phyloP scores from a whole-genome alignment of 2,888 invertebrate species.

The Helobdella robusta region DNA sequence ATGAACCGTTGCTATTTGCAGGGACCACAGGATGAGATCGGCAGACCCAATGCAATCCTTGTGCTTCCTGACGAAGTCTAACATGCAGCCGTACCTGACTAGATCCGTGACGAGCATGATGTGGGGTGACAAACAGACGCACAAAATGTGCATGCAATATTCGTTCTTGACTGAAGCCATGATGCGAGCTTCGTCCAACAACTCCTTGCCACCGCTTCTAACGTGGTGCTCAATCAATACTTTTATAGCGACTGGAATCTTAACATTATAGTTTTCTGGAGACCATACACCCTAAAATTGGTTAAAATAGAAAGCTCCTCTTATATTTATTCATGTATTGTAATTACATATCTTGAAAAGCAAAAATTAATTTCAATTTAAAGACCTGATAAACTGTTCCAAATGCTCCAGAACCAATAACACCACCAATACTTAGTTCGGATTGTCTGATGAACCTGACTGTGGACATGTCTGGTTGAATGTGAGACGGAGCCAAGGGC shows the following conservation, averaged over 20 bases:
- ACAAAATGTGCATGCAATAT: constrained; percentile 17
- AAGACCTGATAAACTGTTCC: constrained; percentile 77
- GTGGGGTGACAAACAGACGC: constrained; percentile 18
- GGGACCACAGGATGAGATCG: constrained; percentile 14
- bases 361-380: neutral
- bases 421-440: constrained; percentile 77
- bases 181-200: constrained; percentile 25
- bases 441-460: constrained; percentile 84
- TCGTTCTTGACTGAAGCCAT: constrained; percentile 27
- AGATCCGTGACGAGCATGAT: constrained; percentile 24
- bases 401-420: constrained; percentile 87
- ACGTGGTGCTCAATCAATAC: constrained; percentile 2
- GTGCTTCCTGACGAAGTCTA: constrained; percentile 14
- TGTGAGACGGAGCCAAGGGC: constrained; percentile 70
- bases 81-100: constrained; percentile 19
- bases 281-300: constrained; percentile 16
- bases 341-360: too few species aligned
- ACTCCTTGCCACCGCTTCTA: constrained; percentile 12
- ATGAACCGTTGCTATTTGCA: constrained; percentile 25
- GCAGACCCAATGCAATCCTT: constrained; percentile 14
- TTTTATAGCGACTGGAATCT: constrained; percentile 9
- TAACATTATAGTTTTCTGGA: neutral
- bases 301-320: neutral
- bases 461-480: constrained; percentile 84
- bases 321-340: neutral